Base-by-base conservation (phyloP, 2,113 vertebrate genomes). In the Nothoprocta pentlandii region DNA sequence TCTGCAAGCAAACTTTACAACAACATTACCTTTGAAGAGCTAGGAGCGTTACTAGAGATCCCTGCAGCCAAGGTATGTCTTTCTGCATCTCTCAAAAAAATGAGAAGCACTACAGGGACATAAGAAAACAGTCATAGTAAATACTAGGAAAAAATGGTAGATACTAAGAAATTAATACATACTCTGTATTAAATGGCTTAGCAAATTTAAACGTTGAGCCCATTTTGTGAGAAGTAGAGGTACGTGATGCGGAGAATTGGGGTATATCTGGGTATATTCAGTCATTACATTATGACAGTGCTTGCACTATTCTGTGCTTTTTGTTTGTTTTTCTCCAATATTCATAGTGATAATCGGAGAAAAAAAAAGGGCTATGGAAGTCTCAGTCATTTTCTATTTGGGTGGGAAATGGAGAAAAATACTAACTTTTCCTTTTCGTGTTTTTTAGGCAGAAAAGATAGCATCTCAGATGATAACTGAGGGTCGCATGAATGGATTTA, bases 381-480 rank as follows among this genome's bases (percentile, higher is more conserved):
- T 14, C 51, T 19, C 66, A 51, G 4, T 46, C 0, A 56, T 64
- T 61, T 85, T 66, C 42, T 34, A 14, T 17, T 81, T 23, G 12
- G 64, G 64, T 77, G 16, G n/a, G 64, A 68, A 54, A 47, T 1
- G 1, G 26, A 34, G 42, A 7, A 12, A 19, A 44, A 56, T 93
- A 59, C 69, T 16, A 10, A 36, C 17, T 63, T 62, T 80, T 21
- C 69, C 44, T 68, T 56, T 89, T 47, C 78, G 8, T 85, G 3
- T 77, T 4, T 62, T 93, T 85, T 76, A 99, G 99, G 99, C 99
- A 75, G 99, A 99, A 94, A 99, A 99, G 96, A 99, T 99, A 7
- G 99, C 99, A 34, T 99, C 99, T 25, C 99, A 99, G 95, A 99
- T 99, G 99, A 99, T 99, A 97, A 99, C 99, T 4, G 99, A 99